phyloP scores from a whole-genome alignment of 2,888 invertebrate species.

The Palloptera scutellata region DNA sequence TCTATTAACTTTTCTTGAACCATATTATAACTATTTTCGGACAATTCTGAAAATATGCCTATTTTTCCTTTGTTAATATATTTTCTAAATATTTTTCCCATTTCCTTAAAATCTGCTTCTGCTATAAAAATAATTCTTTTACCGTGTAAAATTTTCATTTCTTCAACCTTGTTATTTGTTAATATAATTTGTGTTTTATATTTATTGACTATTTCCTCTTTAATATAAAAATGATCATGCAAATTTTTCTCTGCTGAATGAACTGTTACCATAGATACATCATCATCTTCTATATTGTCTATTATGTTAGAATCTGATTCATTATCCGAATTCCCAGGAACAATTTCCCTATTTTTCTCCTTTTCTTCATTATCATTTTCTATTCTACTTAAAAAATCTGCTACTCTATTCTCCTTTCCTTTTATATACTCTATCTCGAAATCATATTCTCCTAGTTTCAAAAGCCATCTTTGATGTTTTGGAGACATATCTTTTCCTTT shows the following conservation, averaged over 20 bases:
- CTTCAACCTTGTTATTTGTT: no score
- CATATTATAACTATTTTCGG: no score
- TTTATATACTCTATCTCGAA: background rate
- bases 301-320: background rate
- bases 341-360: background rate
- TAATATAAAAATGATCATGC: conserved; percentile 24
- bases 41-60: no score
- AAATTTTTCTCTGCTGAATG: conserved; percentile 26
- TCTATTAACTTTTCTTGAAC: conserved; percentile 38
- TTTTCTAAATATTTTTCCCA: conserved; percentile 35
- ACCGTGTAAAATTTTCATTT: no score
- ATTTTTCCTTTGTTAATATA: conserved; percentile 39
- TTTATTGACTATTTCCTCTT: conserved; percentile 33
- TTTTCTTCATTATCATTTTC: conserved; percentile 19
- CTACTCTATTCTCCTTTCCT: no score
- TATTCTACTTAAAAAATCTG: conserved; percentile 7
- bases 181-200: conserved; percentile 32
- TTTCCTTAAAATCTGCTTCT: conserved; percentile 32
- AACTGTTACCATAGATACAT: conserved; percentile 29
- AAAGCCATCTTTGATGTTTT: conserved; percentile 25
- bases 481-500: no score
- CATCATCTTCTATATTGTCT: conserved; percentile 17
- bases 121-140: conserved; percentile 37
- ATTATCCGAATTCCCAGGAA: background rate
- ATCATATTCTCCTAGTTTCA: conserved; percentile 10